Percentiles rank a stretch among this genome's conserved stretches.
Evolutionary conservation across 2,888 invertebrate genomes (phyloP).

Genomic region (Podotricha telesiphe): DNA sequence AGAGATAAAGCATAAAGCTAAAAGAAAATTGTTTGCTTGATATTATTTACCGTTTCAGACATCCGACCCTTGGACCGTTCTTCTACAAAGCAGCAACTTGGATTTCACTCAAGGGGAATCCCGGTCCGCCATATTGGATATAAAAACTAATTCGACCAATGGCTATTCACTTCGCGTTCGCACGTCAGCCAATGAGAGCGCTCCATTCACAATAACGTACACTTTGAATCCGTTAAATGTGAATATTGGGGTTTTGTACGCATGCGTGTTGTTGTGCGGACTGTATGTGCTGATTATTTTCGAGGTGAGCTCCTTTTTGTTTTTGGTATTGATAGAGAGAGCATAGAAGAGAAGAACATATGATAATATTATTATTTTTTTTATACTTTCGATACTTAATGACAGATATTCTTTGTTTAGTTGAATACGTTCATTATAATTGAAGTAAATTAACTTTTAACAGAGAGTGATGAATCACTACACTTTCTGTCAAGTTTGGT

Average conservation of each 20-base stretch:
- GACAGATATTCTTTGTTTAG: too few species aligned
- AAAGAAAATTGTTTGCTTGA: too few species aligned
- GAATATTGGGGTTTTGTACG: slow-evolving; percentile 88
- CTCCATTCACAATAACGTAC: slow-evolving; percentile 74
- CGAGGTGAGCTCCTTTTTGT: slow-evolving; percentile 86
- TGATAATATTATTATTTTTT: too few species aligned
- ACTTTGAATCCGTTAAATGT: slow-evolving; percentile 86
- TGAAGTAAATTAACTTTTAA: too few species aligned
- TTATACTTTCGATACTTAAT: too few species aligned
- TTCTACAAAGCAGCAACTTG: slow-evolving; percentile 83
- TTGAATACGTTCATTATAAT: too few species aligned
- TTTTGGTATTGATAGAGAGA: not conserved
- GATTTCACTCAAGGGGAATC: slow-evolving; percentile 82
- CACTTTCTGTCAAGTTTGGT: too few species aligned
- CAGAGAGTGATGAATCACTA: too few species aligned
- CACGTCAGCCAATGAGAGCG: slow-evolving; percentile 53
- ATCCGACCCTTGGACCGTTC: slow-evolving; percentile 84
- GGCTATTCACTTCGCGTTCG: slow-evolving; percentile 54
- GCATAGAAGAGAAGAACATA: too few species aligned
- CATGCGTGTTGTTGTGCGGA: slow-evolving; percentile 87
- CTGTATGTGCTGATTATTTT: slow-evolving; percentile 93
- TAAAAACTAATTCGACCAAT: slow-evolving; percentile 51
- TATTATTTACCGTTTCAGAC: slow-evolving; percentile 53
- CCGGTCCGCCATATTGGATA: slow-evolving; percentile 66
- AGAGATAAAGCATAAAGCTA: too few species aligned